Conservation (phyloP, 2,797 vertebrate genomes). For the Trachops cirrhosus region DNA sequence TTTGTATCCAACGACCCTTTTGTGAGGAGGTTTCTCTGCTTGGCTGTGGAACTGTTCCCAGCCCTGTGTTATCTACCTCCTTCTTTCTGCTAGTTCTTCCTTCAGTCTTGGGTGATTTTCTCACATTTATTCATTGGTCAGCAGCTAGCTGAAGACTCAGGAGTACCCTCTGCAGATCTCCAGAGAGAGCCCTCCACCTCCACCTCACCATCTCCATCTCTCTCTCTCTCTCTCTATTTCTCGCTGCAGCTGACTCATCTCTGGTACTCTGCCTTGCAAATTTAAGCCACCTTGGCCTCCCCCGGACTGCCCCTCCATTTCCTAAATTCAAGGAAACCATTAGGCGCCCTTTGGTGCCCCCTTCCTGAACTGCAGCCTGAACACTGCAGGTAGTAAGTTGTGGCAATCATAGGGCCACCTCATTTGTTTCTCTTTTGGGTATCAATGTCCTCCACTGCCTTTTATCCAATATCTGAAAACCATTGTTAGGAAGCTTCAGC, state of each 20-base stretch:
- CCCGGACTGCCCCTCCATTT: neutral
- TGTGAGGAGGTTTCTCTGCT: neutral
- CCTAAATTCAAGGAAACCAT: neutral
- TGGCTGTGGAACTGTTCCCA: neutral
- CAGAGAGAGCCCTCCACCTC: neutral
- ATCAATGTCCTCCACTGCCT: neutral
- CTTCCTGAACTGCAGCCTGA: too few relatives aligned
- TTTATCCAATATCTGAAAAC: neutral
- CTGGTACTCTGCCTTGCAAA: neutral
- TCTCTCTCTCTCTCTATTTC: neutral
- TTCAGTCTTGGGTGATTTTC: too few relatives aligned
- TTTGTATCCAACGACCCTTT: neutral
- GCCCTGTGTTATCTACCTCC: neutral
- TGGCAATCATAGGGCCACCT: accelerated
- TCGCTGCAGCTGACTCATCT: neutral
- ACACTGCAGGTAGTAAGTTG: neutral
- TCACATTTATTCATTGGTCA: accelerated
- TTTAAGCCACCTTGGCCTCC: neutral
- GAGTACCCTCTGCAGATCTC: neutral
- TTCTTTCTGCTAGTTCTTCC: neutral
- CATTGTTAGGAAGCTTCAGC: neutral
- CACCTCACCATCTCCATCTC: neutral
- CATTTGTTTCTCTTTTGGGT: neutral
- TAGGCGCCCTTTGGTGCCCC: neutral
- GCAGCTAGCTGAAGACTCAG: neutral